Percentiles rank a stretch among this genome's conserved stretches.
These are phyloP conservation scores for Lumbricus terrestris DNA, from an alignment of 2,888 invertebrate species.

Conservation along the genomic window DNA sequence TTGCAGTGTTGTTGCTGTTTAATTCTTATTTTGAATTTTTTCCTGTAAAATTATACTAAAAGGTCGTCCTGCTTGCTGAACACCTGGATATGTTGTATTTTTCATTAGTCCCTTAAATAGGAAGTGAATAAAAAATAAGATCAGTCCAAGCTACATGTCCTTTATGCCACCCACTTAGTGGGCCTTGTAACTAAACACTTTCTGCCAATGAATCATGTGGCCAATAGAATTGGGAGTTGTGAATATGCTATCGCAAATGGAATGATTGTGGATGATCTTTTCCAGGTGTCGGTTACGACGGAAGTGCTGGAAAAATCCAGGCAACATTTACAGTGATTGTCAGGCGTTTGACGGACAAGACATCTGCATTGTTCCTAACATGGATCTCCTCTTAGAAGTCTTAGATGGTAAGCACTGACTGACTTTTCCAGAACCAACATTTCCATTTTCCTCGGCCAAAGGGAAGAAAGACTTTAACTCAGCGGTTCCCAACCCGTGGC, in stretches of 20 bases:
- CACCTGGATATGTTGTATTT: too few species aligned
- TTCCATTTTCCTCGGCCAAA: too few species aligned
- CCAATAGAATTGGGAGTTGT: background rate
- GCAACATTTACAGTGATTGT: constrained; percentile 66
- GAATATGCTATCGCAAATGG: background rate
- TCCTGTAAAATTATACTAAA: too few species aligned
- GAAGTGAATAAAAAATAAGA: too few species aligned
- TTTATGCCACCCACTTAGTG: too few species aligned
- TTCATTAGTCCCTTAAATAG: too few species aligned
- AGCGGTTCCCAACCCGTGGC: too few species aligned
- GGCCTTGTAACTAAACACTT: background rate
- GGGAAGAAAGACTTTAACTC: too few species aligned
- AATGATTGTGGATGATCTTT: background rate
- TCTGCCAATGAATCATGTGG: background rate
- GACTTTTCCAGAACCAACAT: background rate
- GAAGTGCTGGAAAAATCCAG: constrained; percentile 68
- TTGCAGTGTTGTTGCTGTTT: too few species aligned
- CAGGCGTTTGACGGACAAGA: constrained; percentile 66
- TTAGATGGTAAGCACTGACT: constrained; percentile 61
- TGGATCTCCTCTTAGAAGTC: constrained; percentile 67
- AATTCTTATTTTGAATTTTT: too few species aligned
- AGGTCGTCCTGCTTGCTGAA: too few species aligned
- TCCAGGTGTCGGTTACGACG: constrained; percentile 69
- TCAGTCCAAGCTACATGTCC: too few species aligned
- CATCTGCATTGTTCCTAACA: constrained; percentile 51